These are phyloP conservation scores for Malurus melanocephalus DNA, from an alignment of 2,113 vertebrate species.

Conservation along the genomic window DNA sequence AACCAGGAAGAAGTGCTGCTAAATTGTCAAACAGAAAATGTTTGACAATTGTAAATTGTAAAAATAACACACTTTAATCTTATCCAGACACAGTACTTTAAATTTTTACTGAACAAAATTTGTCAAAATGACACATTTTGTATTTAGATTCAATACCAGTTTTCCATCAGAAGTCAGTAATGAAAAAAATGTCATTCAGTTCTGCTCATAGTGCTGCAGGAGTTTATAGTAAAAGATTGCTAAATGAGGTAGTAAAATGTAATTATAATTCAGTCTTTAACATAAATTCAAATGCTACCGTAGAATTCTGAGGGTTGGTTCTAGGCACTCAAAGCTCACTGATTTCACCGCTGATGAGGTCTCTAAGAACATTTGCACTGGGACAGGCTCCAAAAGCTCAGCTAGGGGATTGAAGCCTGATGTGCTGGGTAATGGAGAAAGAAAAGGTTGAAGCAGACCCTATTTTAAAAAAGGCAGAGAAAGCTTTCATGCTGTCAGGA, in stretches of 20 bases:
- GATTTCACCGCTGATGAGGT: not conserved
- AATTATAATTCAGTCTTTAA: slow-evolving; percentile 37
- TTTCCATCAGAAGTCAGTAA: not conserved
- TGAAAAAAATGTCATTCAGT: not conserved
- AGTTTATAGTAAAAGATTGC: not conserved
- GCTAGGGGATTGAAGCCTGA: not conserved
- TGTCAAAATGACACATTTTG: slow-evolving; percentile 21
- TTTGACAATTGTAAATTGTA: not conserved
- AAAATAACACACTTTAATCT: not conserved
- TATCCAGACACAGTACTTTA: not conserved
- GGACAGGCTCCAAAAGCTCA: not conserved
- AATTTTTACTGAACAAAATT: slow-evolving; percentile 19
- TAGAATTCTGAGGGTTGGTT: not conserved
- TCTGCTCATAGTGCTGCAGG: not conserved
- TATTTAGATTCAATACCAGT: not conserved
- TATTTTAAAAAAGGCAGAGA: not conserved
- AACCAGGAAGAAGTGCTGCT: not conserved
- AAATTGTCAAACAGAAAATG: not conserved
- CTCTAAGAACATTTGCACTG: not conserved
- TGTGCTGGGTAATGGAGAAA: not conserved
- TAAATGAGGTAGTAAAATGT: slow-evolving; percentile 48
- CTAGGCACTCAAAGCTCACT: not conserved
- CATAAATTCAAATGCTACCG: not conserved
- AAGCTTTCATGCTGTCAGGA: not conserved
- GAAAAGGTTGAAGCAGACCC: not conserved